These are phyloP conservation scores for Chrysopilus asiliformis DNA, from an alignment of 2,888 invertebrate species.

Conservation along the genomic window DNA sequence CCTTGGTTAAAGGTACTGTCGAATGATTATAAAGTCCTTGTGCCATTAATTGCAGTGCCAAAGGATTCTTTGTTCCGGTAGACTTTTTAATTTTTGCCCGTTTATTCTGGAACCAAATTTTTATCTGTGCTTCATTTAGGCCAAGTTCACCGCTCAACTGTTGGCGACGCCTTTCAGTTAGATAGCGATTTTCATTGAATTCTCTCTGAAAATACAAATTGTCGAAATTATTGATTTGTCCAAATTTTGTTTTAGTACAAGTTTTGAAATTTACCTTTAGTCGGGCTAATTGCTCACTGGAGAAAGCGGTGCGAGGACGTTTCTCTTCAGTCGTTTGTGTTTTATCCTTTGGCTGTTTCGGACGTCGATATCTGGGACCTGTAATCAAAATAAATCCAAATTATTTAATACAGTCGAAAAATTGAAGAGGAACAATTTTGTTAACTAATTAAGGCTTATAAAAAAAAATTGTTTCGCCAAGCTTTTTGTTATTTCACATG, in stretches of 20 bases:
- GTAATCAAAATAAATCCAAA: slow-evolving; percentile 8
- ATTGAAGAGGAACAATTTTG: neutral
- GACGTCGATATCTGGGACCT: slow-evolving; percentile 37
- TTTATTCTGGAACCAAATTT: slow-evolving; percentile 97
- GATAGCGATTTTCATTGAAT: slow-evolving; percentile 82
- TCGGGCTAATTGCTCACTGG: slow-evolving; percentile 79
- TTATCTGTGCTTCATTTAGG: slow-evolving; percentile 92
- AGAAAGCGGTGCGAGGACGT: slow-evolving; percentile 90
- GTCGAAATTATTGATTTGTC: slow-evolving; percentile 3
- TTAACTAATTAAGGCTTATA: neutral
- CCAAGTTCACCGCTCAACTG: slow-evolving; percentile 82
- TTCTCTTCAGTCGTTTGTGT: slow-evolving; percentile 58
- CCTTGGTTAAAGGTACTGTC: slow-evolving; percentile 57
- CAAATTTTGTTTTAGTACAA: too few species aligned
- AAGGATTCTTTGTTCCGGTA: slow-evolving; percentile 67
- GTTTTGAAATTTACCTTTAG: slow-evolving; percentile 58
- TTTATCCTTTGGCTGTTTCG: slow-evolving; percentile 35
- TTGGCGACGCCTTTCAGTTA: slow-evolving; percentile 84
- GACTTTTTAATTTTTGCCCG: slow-evolving; percentile 93
- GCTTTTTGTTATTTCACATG: too few species aligned
- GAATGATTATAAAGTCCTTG: slow-evolving; percentile 88
- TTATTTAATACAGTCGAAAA: neutral
- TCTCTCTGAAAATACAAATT: slow-evolving; percentile 48
- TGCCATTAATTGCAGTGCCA: slow-evolving; percentile 84
- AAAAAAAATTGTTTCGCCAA: neutral